Conservation (phyloP, 2,113 vertebrate species). For the Grammomys surdaster region DNA sequence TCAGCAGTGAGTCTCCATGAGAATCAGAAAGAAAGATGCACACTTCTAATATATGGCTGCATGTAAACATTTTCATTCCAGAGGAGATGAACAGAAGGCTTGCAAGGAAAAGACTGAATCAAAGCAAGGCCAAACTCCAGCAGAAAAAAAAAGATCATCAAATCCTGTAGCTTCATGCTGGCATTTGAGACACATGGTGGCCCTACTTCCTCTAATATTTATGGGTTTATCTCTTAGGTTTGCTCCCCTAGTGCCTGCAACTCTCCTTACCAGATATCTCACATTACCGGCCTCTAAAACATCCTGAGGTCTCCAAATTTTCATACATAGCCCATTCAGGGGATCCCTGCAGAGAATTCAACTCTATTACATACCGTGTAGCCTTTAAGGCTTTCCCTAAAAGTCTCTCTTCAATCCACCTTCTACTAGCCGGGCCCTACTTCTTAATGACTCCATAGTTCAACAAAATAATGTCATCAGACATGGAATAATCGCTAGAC, state of each 20-base stretch:
- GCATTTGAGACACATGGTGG: neutral
- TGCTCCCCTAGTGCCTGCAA: neutral
- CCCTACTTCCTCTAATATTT: neutral
- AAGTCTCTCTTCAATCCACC: neutral
- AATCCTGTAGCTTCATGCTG: neutral
- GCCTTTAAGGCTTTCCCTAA: neutral
- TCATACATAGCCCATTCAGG: neutral
- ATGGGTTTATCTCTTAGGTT: neutral
- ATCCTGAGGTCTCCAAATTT: neutral
- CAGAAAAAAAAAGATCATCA: no score
- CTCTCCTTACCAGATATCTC: neutral
- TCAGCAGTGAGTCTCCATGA: neutral
- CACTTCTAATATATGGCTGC: neutral
- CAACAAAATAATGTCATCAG: neutral
- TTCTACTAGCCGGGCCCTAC: neutral
- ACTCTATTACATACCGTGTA: neutral
- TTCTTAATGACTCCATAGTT: neutral
- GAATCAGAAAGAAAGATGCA: neutral
- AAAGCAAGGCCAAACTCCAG: neutral
- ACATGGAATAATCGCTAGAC: neutral
- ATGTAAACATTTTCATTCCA: neutral
- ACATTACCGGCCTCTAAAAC: neutral
- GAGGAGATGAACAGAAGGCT: neutral
- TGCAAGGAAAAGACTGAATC: neutral
- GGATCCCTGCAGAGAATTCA: neutral